These are phyloP conservation scores for Triplophysa yarkandensis DNA, from an alignment of 2,797 vertebrate genomes.

Conservation along the genomic window DNA sequence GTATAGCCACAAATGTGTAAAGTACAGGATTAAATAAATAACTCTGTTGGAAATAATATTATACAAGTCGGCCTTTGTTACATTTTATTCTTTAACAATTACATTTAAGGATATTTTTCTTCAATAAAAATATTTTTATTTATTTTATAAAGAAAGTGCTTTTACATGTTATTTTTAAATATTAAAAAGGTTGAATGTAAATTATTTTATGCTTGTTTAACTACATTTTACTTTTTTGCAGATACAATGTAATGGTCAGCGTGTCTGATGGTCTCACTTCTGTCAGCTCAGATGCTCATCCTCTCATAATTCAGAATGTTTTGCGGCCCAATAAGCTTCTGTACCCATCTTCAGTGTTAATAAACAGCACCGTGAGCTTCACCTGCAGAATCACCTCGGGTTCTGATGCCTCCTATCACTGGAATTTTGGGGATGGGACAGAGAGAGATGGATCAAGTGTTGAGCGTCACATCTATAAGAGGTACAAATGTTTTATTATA, in stretches of 20 bases:
- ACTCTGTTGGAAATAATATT: too few species aligned
- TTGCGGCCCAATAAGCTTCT: conserved; percentile 75
- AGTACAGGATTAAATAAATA: too few species aligned
- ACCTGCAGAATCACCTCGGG: conserved; percentile 76
- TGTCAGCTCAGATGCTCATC: conserved; percentile 65
- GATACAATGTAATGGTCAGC: conserved; percentile 73
- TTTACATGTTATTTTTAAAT: too few species aligned
- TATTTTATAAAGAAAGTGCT: too few species aligned
- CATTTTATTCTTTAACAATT: too few species aligned
- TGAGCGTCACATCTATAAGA: conserved; percentile 72
- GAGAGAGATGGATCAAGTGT: conserved; percentile 28
- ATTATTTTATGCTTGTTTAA: neutral
- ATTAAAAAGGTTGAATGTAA: too few species aligned
- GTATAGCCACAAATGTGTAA: too few species aligned
- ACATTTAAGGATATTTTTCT: too few species aligned
- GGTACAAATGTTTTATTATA: conserved; percentile 59
- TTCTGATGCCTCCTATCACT: conserved; percentile 73
- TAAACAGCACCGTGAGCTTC: conserved; percentile 68
- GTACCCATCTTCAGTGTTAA: conserved; percentile 70
- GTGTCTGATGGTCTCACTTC: conserved; percentile 58
- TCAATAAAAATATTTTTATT: too few species aligned
- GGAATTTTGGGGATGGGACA: conserved; percentile 82
- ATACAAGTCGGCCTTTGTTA: too few species aligned
- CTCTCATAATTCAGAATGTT: conserved; percentile 71
- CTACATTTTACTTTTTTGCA: too few species aligned